These are phyloP conservation scores for Boulengeromyrus knoepffleri DNA, from an alignment of 2,113 vertebrate genomes.

Conservation along the genomic window DNA sequence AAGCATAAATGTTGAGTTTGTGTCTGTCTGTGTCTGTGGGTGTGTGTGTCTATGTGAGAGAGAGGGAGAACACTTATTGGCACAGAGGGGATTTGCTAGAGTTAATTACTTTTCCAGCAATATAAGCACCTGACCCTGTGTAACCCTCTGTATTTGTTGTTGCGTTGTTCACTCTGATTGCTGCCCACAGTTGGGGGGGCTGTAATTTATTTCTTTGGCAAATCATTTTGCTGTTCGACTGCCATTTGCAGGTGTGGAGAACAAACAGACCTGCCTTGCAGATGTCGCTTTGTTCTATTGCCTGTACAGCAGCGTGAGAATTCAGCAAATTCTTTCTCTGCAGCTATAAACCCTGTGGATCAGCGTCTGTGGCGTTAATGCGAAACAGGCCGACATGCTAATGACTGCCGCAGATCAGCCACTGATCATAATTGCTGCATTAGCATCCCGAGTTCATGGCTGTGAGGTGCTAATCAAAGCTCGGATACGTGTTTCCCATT, in stretches of 20 bases:
- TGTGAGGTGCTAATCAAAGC: not conserved
- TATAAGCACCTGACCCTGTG: constrained; percentile 3
- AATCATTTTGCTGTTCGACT: not conserved
- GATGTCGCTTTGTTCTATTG: not conserved
- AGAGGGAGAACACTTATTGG: not conserved
- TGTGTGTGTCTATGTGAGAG: not conserved
- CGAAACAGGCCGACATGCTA: not conserved
- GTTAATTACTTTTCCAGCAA: constrained; percentile 17
- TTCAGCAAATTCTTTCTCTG: not conserved
- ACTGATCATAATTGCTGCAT: not conserved
- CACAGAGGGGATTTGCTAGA: not conserved
- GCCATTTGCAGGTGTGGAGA: not conserved
- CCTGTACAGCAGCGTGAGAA: not conserved
- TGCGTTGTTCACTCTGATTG: constrained; percentile 4
- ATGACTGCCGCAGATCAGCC: not conserved
- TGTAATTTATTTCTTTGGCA: constrained; percentile 4
- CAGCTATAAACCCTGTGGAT: not conserved
- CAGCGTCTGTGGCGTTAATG: not conserved
- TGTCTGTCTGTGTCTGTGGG: constrained; percentile 1
- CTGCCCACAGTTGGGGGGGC: not conserved
- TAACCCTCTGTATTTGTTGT: constrained; percentile 9
- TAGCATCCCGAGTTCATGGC: not conserved
- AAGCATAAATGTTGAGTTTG: not conserved
- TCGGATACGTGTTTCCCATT: not conserved
- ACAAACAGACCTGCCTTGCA: not conserved